Base-by-base conservation (phyloP, 2,113 vertebrate species). In the Corvus hawaiiensis region DNA sequence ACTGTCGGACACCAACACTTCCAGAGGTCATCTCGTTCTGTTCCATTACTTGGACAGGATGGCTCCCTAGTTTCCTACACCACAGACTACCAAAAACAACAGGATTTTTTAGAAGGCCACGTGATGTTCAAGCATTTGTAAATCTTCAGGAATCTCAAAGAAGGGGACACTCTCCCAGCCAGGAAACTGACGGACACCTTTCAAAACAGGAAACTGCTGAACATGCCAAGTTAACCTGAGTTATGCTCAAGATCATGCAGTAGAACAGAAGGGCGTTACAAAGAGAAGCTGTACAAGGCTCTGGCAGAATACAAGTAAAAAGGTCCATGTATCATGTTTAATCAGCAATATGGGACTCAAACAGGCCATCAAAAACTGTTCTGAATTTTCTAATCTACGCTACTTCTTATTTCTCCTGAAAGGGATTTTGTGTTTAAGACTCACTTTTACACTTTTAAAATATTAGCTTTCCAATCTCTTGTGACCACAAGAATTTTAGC, bases 1-100 rank as follows among this genome's bases (percentile, higher is more conserved):
- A 64, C 26, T n/a, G 11, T 9, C 0, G 0, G 63, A 56, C 7
- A 13, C 3, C 2, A 4, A 37, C 8, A 2, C 35, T 59, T 43
- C 10, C 0, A 0, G 24, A 93, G 52, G 12, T 61, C 54, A n/a
- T 17, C 67, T 81, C 0, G 2, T 86, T 62, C 77, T 21, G 13
- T 76, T 85, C 44, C 1, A 0, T 46, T 39, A 21, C 33, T 73
- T 3, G 22, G 63, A 91, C 93, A 91, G 67, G 76, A 90, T 52
- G 54, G 44, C 22, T 93, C 61, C 24, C 49, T 41, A 16, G 17
- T 43, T 84, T 90, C 72, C 66, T 69, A 41, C 76, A 78, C 80
- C 35, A 89, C 22, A 33, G 2, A 1, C 44, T 54, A 77, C 32
- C 46, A 83, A 51, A 93, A 90, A 68, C 74, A 96, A 90, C 9